Evolutionary conservation across 2,888 invertebrate species (phyloP).

Genomic region (Drosophila buzzatii): DNA sequence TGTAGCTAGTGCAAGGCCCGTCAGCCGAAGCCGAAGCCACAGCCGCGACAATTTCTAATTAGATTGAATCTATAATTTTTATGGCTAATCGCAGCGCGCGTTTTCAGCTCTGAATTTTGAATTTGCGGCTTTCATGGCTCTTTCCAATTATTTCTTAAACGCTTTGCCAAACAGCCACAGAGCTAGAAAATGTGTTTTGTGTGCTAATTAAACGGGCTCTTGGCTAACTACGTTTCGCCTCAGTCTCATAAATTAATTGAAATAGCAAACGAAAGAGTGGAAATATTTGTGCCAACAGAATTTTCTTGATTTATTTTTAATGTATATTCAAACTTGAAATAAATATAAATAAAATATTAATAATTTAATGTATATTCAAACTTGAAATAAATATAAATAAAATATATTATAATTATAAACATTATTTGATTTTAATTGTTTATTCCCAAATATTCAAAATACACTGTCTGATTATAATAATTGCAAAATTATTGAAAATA

Average conservation of each 20-base stretch:
- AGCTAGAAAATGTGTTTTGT: slow-evolving; percentile 52
- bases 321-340: neutral
- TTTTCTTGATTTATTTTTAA: neutral
- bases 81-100: slow-evolving; percentile 77
- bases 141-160: slow-evolving; percentile 44
- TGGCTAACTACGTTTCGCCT: slow-evolving; percentile 13
- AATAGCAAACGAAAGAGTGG: slow-evolving; percentile 1
- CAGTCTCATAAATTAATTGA: slow-evolving; percentile 35
- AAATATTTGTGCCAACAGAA: neutral
- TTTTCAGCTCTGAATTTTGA: slow-evolving; percentile 64
- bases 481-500: neutral
- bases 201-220: slow-evolving; percentile 64
- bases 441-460: neutral
- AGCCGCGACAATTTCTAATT: slow-evolving; percentile 81
- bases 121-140: slow-evolving; percentile 62
- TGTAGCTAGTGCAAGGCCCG: slow-evolving; percentile 32
- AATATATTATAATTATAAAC: neutral
- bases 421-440: neutral
- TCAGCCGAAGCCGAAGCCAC: neutral
- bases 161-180: slow-evolving; percentile 32
- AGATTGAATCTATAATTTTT: slow-evolving; percentile 84
- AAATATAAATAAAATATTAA: neutral
- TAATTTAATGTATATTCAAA: neutral
- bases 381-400: neutral
- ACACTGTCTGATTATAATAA: neutral